These are phyloP conservation scores for Stenurella melanura DNA, from an alignment of 2,888 invertebrate species.

Conservation along the genomic window DNA sequence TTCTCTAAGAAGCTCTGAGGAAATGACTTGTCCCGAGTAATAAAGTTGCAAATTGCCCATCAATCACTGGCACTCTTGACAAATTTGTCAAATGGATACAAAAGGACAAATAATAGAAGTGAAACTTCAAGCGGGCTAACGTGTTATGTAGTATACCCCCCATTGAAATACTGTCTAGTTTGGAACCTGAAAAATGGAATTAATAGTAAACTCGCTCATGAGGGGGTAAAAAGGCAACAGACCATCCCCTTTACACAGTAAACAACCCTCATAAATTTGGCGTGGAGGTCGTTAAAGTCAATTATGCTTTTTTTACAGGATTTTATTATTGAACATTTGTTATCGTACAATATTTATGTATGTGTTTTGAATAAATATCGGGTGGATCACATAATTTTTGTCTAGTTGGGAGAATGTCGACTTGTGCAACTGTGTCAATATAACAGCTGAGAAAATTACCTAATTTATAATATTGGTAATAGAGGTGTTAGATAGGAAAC, in stretches of 20 bases:
- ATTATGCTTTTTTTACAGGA: conserved; percentile 33
- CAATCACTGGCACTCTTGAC: conserved; percentile 54
- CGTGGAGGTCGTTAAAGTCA: conserved; percentile 33
- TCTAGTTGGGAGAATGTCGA: neutral
- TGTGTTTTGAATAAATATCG: neutral
- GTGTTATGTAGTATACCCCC: conserved; percentile 46
- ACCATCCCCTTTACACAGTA: conserved; percentile 39
- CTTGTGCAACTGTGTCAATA: no score
- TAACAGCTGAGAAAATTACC: no score
- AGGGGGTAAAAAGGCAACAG: conserved; percentile 44
- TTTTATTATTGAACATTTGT: neutral
- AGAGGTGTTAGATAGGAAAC: no score
- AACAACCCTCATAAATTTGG: conserved; percentile 43
- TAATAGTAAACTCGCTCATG: conserved; percentile 44
- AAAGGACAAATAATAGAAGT: conserved; percentile 49
- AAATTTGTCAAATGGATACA: conserved; percentile 56
- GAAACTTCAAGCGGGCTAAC: conserved; percentile 43
- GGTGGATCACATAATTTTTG: neutral
- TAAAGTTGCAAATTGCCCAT: conserved; percentile 56
- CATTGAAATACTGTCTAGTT: conserved; percentile 40
- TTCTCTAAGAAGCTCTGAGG: conserved; percentile 36
- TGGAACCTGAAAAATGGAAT: conserved; percentile 42
- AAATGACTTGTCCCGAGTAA: conserved; percentile 47
- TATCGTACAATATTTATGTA: neutral
- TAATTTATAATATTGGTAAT: no score